phyloP scores from a whole-genome alignment of 1,140 invertebrate species.

The Pseudobourletiella spinata region DNA sequence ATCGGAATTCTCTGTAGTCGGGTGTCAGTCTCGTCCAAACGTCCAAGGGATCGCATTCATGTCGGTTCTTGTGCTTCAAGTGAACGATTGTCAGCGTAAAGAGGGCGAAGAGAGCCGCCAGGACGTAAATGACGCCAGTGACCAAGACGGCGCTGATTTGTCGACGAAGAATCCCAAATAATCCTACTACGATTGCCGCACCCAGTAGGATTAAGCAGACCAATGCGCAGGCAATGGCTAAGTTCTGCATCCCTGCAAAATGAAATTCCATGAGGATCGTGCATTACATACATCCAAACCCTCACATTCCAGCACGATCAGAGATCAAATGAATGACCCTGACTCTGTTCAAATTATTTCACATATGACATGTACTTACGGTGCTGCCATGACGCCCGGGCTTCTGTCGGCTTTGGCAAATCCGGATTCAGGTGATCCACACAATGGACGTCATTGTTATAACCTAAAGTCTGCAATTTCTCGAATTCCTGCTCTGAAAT shows the following conservation, averaged over 20 bases:
- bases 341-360: background rate
- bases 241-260: slow-evolving; percentile 77
- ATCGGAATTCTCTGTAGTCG: slow-evolving; percentile 25
- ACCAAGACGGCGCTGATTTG: slow-evolving; percentile 79
- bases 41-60: slow-evolving; percentile 40
- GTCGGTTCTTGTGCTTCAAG: slow-evolving; percentile 67
- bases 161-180: slow-evolving; percentile 72
- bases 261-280: slow-evolving; percentile 7
- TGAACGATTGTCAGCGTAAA: slow-evolving; percentile 84
- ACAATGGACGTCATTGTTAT: slow-evolving; percentile 20
- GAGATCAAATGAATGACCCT: too few relatives aligned
- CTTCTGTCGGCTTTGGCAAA: slow-evolving; percentile 16
- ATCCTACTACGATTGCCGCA: slow-evolving; percentile 68
- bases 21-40: slow-evolving; percentile 34
- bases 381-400: slow-evolving; percentile 31
- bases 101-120: slow-evolving; percentile 76
- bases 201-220: slow-evolving; percentile 78
- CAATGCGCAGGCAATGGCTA: slow-evolving; percentile 81
- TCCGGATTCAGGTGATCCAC: slow-evolving; percentile 29
- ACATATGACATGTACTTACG: slow-evolving; percentile 18
- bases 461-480: slow-evolving; percentile 22
- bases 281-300: background rate
- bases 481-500: slow-evolving; percentile 29
- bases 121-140: slow-evolving; percentile 81
- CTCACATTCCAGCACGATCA: background rate